Conservation (phyloP, 2,797 vertebrate species). For the Spea hammondii region DNA sequence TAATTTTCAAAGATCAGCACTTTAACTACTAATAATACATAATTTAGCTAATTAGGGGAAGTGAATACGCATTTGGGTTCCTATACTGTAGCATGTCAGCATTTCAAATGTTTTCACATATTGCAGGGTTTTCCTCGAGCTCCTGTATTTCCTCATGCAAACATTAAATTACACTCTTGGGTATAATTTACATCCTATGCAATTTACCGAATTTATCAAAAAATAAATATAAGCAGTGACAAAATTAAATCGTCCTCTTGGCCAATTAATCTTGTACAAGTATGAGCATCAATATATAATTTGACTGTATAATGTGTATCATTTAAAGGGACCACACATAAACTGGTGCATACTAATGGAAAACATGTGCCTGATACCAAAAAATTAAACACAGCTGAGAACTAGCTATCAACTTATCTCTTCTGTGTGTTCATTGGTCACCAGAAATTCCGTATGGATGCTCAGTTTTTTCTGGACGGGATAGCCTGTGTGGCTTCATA, state of each 20-base stretch:
- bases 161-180: constrained; percentile 48
- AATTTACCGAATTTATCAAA: constrained; percentile 45
- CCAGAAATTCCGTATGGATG: too few relatives aligned
- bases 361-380: too few relatives aligned
- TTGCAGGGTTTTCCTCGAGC: constrained; percentile 36
- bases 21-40: constrained; percentile 56
- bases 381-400: too few relatives aligned
- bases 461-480: too few relatives aligned
- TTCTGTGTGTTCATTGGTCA: too few relatives aligned
- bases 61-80: constrained; percentile 49
- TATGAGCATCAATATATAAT: constrained; percentile 42
- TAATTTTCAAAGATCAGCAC: constrained; percentile 45
- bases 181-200: constrained; percentile 43
- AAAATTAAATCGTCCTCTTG: constrained; percentile 34
- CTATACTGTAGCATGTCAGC: constrained; percentile 10
- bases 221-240: constrained; percentile 34
- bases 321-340: constrained; percentile 8
- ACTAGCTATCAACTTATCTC: too few relatives aligned
- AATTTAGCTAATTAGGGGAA: constrained; percentile 58
- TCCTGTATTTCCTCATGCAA: constrained; percentile 35
- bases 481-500: too few relatives aligned
- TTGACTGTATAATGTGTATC: constrained; percentile 1
- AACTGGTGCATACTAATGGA: not conserved
- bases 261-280: constrained; percentile 42
- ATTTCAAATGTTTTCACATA: constrained; percentile 34